Base-by-base conservation (phyloP, 2,888 invertebrate genomes). In the Pachycephus smyrnensis region DNA sequence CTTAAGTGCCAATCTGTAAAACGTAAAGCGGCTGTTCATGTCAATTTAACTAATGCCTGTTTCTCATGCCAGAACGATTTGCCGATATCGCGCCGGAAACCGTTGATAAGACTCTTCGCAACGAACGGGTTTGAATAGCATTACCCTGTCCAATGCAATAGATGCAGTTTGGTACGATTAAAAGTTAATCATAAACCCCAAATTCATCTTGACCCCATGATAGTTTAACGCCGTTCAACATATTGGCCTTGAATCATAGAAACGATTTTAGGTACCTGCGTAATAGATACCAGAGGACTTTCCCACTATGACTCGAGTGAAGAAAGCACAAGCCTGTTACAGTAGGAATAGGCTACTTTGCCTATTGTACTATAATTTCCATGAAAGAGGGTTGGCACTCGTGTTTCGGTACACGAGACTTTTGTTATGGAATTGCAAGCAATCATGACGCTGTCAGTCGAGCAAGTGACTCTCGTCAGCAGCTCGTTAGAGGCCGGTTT, bases 371-470 rank as follows among this genome's bases (percentile, higher is more conserved):
- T 2, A 55, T 23, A 55, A 55, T 23, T 23, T 55, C 55, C 55
- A 23, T 23, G 55, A 23, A 55, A 55, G 23, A 23, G 40, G 9
- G 40, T 4, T 1, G 23, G 0, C 40, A 55, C 40, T 55, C 23
- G 55, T 55, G 55, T 55, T 23, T 23, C 55, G 55, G 55, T 55
- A 23, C 23, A 55, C 23, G 55, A 55, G 55, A 23, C 55, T 55
- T 55, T 55, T 55, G 55, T 55, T 23, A 9, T 23, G 55, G 23
- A 55, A 55, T 55, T 55, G 55, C 55, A 55, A 83, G 79, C 81
- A 80, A 84, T 87, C 86, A 84, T 85, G 86, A 86, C 86, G 86
- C 82, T 84, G 84, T 86, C 84, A 83, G 82, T 77, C 32, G 69
- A 35, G 36, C 84, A 23, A 71, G 71, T 71, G 71, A 31, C 32